phyloP scores from a whole-genome alignment of 2,797 vertebrate species.

The Pangasius larnaudii region DNA sequence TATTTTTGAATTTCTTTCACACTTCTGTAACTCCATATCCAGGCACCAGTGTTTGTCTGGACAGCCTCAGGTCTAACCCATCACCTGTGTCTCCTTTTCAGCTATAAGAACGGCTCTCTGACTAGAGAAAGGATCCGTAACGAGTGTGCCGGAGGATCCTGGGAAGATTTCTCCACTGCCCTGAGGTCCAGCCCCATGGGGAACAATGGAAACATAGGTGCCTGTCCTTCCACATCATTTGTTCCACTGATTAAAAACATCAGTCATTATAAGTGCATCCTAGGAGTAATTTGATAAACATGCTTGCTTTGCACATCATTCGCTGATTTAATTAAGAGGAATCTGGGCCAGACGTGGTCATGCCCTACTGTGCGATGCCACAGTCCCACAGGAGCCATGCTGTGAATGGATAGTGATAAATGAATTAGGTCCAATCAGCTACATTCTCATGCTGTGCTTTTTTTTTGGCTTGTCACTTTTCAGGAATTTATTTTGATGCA shows the following conservation, averaged over 20 bases:
- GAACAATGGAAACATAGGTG: conserved; percentile 88
- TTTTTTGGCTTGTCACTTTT: conserved; percentile 22
- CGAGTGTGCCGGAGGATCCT: conserved; percentile 80
- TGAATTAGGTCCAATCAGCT: background rate
- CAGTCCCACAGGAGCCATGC: conserved; percentile 28
- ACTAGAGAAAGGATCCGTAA: conserved; percentile 89
- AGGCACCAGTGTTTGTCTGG: background rate
- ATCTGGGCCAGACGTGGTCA: conserved; percentile 10
- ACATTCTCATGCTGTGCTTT: conserved; percentile 12
- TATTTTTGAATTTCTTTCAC: background rate
- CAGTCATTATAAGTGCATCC: conserved; percentile 5
- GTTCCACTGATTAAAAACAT: conserved; percentile 13
- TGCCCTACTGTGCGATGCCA: conserved; percentile 1
- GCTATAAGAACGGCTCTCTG: conserved; percentile 95
- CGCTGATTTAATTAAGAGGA: conserved; percentile 33
- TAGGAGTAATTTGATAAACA: conserved; percentile 21
- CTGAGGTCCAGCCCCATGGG: conserved; percentile 81
- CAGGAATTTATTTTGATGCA: conserved; percentile 94
- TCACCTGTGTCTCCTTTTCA: conserved; percentile 59
- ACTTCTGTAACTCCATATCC: background rate
- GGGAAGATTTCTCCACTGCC: conserved; percentile 85
- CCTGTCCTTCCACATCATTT: background rate
- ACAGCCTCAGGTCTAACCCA: background rate
- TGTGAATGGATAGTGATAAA: conserved; percentile 28
- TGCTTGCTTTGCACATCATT: conserved; percentile 18